These are phyloP conservation scores for Phalacrocorax carbo DNA, from an alignment of 2,113 vertebrate genomes.

Conservation along the genomic window DNA sequence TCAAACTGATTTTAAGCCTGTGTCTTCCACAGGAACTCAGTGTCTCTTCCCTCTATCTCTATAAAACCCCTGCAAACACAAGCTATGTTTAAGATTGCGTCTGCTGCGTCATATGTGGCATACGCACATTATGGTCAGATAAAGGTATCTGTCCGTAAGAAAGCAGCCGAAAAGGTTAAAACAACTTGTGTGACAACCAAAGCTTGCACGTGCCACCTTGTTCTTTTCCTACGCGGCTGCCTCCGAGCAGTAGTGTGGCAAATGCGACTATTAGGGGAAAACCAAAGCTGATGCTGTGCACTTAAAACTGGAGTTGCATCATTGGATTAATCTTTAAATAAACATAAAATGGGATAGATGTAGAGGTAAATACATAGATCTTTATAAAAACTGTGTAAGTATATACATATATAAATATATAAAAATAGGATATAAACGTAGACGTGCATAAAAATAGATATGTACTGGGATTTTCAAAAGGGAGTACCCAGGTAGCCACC, in stretches of 20 bases:
- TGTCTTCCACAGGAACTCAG: not conserved
- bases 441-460: not conserved
- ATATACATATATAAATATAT: no score
- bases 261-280: not conserved
- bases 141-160: not conserved
- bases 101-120: not conserved
- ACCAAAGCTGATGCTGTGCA: accelerated
- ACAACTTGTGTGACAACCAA: not conserved
- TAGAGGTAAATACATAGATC: not conserved
- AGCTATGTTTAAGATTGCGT: not conserved
- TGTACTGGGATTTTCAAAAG: not conserved
- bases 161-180: not conserved
- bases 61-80: not conserved
- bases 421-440: not conserved
- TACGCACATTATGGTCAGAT: accelerated
- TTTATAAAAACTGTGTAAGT: not conserved
- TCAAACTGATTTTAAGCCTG: not conserved
- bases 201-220: not conserved
- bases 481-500: not conserved
- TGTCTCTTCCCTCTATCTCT: not conserved
- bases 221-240: not conserved
- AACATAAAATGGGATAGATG: not conserved
- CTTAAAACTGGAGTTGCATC: not conserved
- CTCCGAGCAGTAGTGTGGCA: not conserved
- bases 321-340: not conserved